Percentiles rank a stretch among this genome's conserved stretches.
These are phyloP conservation scores for Microctonus brassicae DNA, from an alignment of 2,888 invertebrate species.

Conservation along the genomic window DNA sequence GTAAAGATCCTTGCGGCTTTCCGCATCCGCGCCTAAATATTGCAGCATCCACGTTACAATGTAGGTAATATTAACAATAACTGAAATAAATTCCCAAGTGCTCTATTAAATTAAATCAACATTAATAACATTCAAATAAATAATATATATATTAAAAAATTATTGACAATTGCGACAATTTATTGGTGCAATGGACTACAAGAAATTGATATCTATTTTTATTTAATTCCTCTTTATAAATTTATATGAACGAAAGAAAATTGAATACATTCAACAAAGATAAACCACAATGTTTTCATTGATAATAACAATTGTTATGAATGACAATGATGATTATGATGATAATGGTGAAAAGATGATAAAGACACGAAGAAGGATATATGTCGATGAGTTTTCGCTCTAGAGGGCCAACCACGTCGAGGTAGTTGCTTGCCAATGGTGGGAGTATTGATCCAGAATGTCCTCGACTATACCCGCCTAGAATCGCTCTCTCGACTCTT, in stretches of 20 bases:
- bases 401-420: slow-evolving; percentile 13
- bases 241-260: not conserved
- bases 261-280: not conserved
- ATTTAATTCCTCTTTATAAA: not conserved
- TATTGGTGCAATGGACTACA: not conserved
- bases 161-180: not conserved
- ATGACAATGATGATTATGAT: not conserved
- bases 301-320: not conserved
- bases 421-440: slow-evolving; percentile 43
- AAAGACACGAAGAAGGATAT: not conserved
- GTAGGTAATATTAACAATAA: not conserved
- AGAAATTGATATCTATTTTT: not conserved
- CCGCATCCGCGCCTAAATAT: slow-evolving; percentile 11
- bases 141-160: not conserved
- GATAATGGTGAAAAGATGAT: not conserved
- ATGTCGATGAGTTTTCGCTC: slow-evolving; percentile 2
- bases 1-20: slow-evolving; percentile 20
- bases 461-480: slow-evolving; percentile 58
- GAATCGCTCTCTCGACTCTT: slow-evolving; percentile 55
- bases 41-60: slow-evolving; percentile 2
- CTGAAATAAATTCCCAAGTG: not conserved
- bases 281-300: not conserved
- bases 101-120: not conserved
- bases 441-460: slow-evolving; percentile 69
- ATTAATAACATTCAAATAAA: too few relatives aligned